Evolutionary conservation across 2,888 invertebrate genomes (phyloP).

Genomic region (Zootermopsis nevadensis): DNA sequence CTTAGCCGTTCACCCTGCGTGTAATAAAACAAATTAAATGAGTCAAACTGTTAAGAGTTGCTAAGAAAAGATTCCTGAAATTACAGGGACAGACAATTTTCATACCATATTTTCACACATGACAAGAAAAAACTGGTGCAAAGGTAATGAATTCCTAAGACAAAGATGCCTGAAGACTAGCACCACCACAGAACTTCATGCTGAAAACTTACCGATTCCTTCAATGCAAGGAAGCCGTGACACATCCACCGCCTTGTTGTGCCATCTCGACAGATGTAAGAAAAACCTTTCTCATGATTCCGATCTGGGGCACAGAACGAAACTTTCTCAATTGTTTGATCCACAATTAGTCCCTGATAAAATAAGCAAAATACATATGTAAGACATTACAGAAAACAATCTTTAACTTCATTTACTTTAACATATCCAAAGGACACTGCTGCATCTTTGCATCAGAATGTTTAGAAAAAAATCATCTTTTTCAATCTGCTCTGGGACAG

Average conservation of each 20-base stretch:
- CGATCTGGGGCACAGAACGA: conserved; percentile 99
- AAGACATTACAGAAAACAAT: background rate
- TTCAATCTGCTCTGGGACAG: no score
- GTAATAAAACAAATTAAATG: background rate
- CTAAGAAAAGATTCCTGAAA: background rate
- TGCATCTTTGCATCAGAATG: no score
- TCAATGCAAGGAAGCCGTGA: conserved; percentile 96
- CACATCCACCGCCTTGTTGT: conserved; percentile 99
- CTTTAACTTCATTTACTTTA: background rate
- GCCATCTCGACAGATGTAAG: conserved; percentile 98
- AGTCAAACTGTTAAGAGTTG: background rate
- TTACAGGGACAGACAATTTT: no score
- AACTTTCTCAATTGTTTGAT: conserved; percentile 99
- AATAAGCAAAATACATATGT: conserved; percentile 24
- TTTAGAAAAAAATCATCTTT: no score
- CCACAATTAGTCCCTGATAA: conserved; percentile 89
- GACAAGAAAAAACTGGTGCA: no score
- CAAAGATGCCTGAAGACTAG: no score
- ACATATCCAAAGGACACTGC: no score
- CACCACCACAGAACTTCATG: no score
- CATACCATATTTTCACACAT: no score
- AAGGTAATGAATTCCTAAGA: no score
- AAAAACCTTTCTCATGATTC: conserved; percentile 97
- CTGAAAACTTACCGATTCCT: conserved; percentile 78
- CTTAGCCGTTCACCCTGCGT: conserved; percentile 92